A percentile compares a stretch with the other conserved stretches of the same genome.
These are phyloP conservation scores for Catagonus wagneri DNA, from an alignment of 2,113 vertebrate species.

Conservation along the genomic window DNA sequence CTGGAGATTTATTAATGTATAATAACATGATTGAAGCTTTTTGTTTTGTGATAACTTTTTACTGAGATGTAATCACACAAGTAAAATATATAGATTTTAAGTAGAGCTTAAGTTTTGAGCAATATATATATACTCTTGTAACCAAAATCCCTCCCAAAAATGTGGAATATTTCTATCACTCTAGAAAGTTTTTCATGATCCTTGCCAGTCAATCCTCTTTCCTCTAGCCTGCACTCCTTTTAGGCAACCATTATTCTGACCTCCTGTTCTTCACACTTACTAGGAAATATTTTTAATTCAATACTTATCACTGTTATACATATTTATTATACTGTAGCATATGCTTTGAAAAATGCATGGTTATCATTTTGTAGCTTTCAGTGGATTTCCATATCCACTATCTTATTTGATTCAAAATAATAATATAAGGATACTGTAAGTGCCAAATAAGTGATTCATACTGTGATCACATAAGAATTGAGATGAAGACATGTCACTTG, in stretches of 20 bases:
- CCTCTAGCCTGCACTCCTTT: rapidly evolving
- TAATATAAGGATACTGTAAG: not conserved
- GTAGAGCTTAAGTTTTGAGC: not conserved
- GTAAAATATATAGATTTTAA: not conserved
- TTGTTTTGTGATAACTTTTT: not conserved
- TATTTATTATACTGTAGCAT: not conserved
- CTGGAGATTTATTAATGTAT: not conserved
- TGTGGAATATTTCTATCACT: not conserved
- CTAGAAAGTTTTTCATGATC: not conserved
- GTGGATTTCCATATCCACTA: not conserved
- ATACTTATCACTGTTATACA: not conserved
- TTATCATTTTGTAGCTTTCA: not conserved
- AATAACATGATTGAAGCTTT: not conserved
- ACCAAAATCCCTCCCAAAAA: not conserved
- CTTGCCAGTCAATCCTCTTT: not conserved
- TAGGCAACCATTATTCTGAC: not conserved
- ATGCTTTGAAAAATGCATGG: not conserved
- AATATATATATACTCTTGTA: not conserved
- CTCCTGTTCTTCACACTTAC: not conserved
- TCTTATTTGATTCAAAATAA: constrained; percentile 33
- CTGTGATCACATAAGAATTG: not conserved
- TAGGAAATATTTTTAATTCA: not conserved
- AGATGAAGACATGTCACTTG: not conserved
- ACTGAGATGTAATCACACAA: not conserved
- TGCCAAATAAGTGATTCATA: not conserved